Conservation (phyloP, 2,113 vertebrate genomes). For the Caretta caretta region DNA sequence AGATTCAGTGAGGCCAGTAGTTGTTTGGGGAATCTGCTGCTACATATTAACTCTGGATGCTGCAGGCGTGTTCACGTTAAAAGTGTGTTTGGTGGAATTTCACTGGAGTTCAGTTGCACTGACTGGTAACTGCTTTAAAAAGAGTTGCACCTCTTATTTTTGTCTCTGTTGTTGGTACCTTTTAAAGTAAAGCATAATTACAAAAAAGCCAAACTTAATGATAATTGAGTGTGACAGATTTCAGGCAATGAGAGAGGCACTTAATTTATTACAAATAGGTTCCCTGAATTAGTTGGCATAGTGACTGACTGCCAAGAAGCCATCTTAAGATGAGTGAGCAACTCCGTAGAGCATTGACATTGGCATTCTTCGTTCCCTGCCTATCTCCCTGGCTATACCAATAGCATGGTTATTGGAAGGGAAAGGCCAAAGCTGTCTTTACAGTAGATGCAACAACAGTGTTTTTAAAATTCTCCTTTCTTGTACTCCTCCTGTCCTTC, state of each 20-base stretch:
- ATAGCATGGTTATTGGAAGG: not conserved
- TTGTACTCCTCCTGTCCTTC: accelerated
- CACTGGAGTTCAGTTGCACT: not conserved
- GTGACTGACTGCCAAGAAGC: not conserved
- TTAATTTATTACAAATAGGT: not conserved
- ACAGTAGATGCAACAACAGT: not conserved
- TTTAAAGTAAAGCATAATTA: not conserved
- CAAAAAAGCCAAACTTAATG: not conserved
- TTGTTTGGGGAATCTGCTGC: not conserved
- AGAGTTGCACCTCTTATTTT: not conserved
- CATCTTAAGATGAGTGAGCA: not conserved
- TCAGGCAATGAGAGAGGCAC: not conserved
- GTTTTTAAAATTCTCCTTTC: not conserved
- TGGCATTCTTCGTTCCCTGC: not conserved
- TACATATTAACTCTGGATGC: not conserved
- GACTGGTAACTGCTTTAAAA: not conserved
- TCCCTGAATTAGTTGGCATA: not conserved
- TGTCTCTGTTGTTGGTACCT: accelerated
- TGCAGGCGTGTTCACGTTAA: not conserved
- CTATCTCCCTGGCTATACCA: not conserved
- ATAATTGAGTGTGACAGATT: not conserved
- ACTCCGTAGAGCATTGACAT: not conserved
- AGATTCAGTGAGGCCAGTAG: not conserved
- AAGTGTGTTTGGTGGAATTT: not conserved
- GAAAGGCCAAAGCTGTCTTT: not conserved